A percentile compares a stretch with the other conserved stretches of the same genome.
Conservation (phyloP, 2,888 invertebrate species). For the Mycalesis mineus region DNA sequence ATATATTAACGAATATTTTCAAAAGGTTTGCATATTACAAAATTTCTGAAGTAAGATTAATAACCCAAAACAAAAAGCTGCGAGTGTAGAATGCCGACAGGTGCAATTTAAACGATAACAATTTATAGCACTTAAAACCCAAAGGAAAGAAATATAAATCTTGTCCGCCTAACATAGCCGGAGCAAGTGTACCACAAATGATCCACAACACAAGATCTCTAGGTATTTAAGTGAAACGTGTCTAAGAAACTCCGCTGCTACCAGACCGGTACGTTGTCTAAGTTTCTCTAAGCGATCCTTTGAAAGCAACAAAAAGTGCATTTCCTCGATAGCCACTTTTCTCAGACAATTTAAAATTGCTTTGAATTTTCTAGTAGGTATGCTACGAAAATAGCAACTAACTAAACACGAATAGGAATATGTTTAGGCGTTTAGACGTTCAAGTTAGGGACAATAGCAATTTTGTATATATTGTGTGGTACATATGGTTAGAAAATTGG, state of each 20-base stretch:
- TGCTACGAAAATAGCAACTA: neutral
- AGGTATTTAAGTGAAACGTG: constrained; percentile 32
- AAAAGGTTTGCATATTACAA: too few species aligned
- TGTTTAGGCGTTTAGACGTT: neutral
- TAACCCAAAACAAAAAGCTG: too few species aligned
- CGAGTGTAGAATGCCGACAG: neutral
- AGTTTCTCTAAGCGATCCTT: constrained; percentile 34
- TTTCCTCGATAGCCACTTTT: constrained; percentile 31
- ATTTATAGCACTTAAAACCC: constrained; percentile 11
- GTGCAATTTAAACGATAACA: constrained; percentile 15
- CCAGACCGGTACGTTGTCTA: constrained; percentile 31
- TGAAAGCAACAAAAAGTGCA: constrained; percentile 31
- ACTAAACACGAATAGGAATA: neutral
- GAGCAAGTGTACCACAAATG: constrained; percentile 25
- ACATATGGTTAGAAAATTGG: constrained; percentile 22
- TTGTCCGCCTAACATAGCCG: constrained; percentile 20
- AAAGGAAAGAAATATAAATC: constrained; percentile 20
- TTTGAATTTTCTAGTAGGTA: constrained; percentile 26
- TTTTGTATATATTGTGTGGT: neutral
- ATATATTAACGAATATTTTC: too few species aligned
- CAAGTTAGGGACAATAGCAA: too few species aligned
- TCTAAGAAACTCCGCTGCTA: constrained; percentile 29
- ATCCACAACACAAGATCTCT: constrained; percentile 25
- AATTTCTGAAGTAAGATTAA: too few species aligned
- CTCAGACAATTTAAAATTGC: constrained; percentile 31